Evolutionary conservation across 2,888 invertebrate species (phyloP).

Genomic region (Erebia aethiops): DNA sequence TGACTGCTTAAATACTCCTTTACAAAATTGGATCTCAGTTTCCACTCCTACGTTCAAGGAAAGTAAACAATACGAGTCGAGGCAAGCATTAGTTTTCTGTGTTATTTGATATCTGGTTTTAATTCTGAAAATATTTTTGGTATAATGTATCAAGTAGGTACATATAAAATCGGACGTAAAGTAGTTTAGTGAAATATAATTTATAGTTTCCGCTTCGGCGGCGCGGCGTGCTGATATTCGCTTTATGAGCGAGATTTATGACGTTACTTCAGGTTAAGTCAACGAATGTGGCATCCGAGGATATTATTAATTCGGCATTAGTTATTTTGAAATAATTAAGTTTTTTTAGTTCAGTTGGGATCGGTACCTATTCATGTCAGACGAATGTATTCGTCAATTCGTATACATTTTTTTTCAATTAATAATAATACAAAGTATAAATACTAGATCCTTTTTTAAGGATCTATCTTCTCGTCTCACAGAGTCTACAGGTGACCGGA

Average conservation of each 20-base stretch:
- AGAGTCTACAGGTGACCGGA: too few species aligned
- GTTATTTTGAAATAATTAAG: too few species aligned
- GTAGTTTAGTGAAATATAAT: not conserved
- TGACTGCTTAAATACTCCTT: conserved; percentile 34
- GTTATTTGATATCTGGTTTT: conserved; percentile 15
- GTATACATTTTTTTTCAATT: too few species aligned
- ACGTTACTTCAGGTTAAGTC: not conserved
- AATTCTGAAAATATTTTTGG: not conserved
- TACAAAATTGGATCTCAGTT: conserved; percentile 22
- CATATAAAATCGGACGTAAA: not conserved
- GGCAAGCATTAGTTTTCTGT: conserved; percentile 12
- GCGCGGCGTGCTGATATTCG: not conserved
- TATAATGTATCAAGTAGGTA: not conserved
- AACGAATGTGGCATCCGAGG: not conserved
- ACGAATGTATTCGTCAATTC: too few species aligned
- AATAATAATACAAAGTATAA: too few species aligned
- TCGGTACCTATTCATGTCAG: too few species aligned
- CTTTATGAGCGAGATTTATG: not conserved
- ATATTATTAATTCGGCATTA: not conserved
- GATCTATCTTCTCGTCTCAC: too few species aligned
- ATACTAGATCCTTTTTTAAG: too few species aligned
- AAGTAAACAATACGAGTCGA: conserved; percentile 21
- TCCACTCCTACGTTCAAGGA: conserved; percentile 19
- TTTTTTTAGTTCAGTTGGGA: too few species aligned
- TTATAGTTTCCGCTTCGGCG: not conserved